These are phyloP conservation scores for Dendrocopos noguchii DNA, from an alignment of 2,113 vertebrate genomes.

Conservation along the genomic window DNA sequence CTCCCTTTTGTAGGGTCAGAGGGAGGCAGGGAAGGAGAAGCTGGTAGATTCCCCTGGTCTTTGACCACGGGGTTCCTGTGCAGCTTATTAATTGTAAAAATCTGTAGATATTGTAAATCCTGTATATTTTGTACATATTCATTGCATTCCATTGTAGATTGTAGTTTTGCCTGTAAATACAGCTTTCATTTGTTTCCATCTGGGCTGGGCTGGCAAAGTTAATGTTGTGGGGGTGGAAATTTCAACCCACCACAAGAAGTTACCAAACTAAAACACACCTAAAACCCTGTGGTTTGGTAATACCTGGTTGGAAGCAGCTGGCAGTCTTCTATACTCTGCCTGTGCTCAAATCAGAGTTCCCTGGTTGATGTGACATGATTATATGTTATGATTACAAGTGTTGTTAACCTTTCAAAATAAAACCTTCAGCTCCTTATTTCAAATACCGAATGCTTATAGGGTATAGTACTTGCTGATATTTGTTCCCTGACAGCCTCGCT, in stretches of 20 bases:
- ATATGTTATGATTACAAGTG: constrained; percentile 41
- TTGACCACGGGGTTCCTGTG: no score
- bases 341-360: constrained; percentile 41
- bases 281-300: background rate
- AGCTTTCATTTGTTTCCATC: no score
- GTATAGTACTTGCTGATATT: constrained; percentile 19
- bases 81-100: no score
- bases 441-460: constrained; percentile 37
- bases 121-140: no score
- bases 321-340: background rate
- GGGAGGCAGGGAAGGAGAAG: no score
- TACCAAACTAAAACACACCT: constrained; percentile 4
- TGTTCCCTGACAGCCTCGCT: constrained; percentile 36
- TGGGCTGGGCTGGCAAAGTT: no score
- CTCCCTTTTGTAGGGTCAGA: no score
- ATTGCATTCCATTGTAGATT: no score
- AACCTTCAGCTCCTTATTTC: constrained; percentile 48
- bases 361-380: constrained; percentile 56
- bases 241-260: background rate
- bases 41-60: no score
- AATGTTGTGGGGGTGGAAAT: no score
- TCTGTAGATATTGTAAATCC: no score
- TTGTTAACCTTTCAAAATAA: constrained; percentile 64
- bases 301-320: background rate
- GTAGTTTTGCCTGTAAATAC: no score